Evolutionary conservation across 1,140 invertebrate genomes (phyloP).

Genomic region (Drosophila triauraria): DNA sequence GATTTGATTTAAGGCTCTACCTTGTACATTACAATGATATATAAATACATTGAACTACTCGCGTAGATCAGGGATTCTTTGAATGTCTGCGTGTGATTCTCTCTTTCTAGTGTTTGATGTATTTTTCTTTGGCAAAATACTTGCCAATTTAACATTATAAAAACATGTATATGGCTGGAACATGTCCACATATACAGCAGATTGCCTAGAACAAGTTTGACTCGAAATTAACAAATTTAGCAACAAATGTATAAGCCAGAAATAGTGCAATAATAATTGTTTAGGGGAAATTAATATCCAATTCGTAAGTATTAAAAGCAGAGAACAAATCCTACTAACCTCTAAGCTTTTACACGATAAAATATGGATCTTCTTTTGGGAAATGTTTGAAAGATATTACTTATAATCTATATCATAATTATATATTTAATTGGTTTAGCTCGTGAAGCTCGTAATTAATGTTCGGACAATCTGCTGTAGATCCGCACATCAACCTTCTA

Average conservation of each 20-base stretch:
- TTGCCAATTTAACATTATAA: conserved; percentile 26
- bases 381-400: neutral
- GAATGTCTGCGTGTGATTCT: conserved; percentile 26
- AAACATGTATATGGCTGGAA: conserved; percentile 19
- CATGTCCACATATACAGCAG: conserved; percentile 17
- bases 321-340: too few species aligned
- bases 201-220: conserved; percentile 28
- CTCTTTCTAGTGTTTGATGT: conserved; percentile 2
- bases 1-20: conserved; percentile 56
- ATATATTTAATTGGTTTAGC: neutral
- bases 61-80: conserved; percentile 27
- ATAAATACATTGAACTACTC: conserved; percentile 41
- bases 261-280: conserved; percentile 31
- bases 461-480: conserved; percentile 22
- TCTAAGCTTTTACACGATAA: neutral
- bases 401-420: neutral
- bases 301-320: too few species aligned
- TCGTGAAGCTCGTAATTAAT: neutral
- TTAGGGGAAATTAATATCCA: neutral
- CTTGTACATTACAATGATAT: conserved; percentile 54
- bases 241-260: conserved; percentile 29
- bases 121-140: conserved; percentile 18
- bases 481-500: conserved; percentile 14
- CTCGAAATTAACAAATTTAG: conserved; percentile 38
- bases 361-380: neutral